These are phyloP conservation scores for Excalfactoria chinensis DNA, from an alignment of 2,113 vertebrate species.

Conservation along the genomic window DNA sequence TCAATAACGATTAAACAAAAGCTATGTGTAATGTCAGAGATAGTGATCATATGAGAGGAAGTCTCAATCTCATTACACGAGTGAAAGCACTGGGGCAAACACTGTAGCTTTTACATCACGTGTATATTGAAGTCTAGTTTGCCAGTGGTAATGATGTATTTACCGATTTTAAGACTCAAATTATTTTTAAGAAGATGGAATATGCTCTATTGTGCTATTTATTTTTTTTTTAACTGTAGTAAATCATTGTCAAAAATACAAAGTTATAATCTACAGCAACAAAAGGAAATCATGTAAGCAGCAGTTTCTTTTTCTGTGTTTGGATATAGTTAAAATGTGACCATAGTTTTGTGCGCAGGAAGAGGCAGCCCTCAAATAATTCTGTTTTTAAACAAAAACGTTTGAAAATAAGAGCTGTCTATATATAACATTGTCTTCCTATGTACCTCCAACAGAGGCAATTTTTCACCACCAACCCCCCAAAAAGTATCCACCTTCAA, in stretches of 20 bases:
- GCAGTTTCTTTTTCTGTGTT: background rate
- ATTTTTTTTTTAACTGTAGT: background rate
- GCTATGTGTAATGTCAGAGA: background rate
- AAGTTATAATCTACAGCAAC: background rate
- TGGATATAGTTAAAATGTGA: background rate
- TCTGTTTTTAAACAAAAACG: background rate
- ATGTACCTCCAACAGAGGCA: background rate
- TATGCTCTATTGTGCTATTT: background rate
- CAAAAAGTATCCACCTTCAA: background rate
- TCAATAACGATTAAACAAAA: conserved; percentile 48
- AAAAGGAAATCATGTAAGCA: background rate
- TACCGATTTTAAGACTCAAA: background rate
- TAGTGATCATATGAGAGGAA: background rate
- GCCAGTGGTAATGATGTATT: background rate
- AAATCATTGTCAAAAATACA: background rate
- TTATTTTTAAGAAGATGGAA: background rate
- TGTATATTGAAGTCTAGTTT: background rate
- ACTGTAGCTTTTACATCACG: background rate
- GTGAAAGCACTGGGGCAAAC: conserved; percentile 17
- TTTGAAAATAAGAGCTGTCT: background rate
- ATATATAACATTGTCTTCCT: background rate
- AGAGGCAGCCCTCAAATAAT: background rate
- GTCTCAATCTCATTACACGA: background rate
- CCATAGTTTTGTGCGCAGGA: background rate
- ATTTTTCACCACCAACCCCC: background rate